A percentile compares a stretch with the other conserved stretches of the same genome.
phyloP scores from a whole-genome alignment of 2,797 vertebrate genomes.

The Sebastes ruberrimus region DNA sequence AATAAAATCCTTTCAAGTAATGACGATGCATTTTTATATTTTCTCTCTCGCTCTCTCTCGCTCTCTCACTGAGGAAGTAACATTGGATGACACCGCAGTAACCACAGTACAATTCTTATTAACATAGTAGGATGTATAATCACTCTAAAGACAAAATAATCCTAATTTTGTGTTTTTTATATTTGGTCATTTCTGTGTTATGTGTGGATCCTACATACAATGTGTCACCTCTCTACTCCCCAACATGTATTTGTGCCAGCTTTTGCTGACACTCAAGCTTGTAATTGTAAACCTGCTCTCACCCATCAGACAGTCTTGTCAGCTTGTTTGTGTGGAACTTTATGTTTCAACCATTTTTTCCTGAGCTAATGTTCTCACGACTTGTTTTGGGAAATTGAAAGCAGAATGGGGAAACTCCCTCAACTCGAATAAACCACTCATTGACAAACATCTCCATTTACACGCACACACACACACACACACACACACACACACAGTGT shows the following conservation, averaged over 20 bases:
- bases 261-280: neutral
- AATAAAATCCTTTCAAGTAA: neutral
- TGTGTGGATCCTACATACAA: neutral
- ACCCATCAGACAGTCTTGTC: neutral
- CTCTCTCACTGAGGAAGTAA: neutral
- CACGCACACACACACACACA: conserved; percentile 17
- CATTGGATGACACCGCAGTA: too few species aligned
- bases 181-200: neutral
- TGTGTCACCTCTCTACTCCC: neutral
- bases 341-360: conserved; percentile 45
- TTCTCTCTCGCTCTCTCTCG: too few species aligned
- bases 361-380: conserved; percentile 52
- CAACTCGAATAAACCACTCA: conserved; percentile 58
- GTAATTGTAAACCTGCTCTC: neutral
- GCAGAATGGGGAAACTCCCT: conserved; percentile 79
- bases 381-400: conserved; percentile 84
- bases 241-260: neutral
- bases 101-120: neutral
- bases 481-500: conserved; percentile 25
- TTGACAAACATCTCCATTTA: conserved; percentile 63
- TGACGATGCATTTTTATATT: rapidly evolving
- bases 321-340: conserved; percentile 65
- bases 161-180: neutral
- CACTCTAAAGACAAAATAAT: neutral
- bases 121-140: neutral